Evolutionary conservation across 2,797 vertebrate species (phyloP).

Genomic region (Xiphorhynchus erythropygius): DNA sequence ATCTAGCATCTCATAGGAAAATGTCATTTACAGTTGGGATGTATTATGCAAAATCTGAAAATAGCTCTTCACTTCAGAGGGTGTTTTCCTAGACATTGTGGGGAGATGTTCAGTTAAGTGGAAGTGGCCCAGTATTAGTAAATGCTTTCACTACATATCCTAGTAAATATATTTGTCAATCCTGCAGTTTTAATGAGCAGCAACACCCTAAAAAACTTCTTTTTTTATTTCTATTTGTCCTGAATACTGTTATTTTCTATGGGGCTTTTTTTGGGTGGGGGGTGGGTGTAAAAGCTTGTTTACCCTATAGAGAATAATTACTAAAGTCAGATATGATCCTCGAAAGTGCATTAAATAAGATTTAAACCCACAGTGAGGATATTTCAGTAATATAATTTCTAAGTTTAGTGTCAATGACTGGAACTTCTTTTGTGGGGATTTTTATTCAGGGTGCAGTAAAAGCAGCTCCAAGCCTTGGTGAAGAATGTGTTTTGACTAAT

Average conservation of each 20-base stretch:
- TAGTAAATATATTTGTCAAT: neutral
- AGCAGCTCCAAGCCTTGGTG: neutral
- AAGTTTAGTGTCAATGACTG: neutral
- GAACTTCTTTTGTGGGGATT: neutral
- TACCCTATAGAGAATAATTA: neutral
- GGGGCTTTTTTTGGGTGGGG: neutral
- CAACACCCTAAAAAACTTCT: neutral
- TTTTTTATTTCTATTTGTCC: neutral
- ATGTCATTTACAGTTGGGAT: neutral
- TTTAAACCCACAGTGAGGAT: neutral
- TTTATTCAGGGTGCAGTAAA: constrained; percentile 3
- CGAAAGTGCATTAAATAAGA: neutral
- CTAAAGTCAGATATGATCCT: neutral
- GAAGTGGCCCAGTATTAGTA: neutral
- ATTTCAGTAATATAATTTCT: neutral
- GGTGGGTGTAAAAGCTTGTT: neutral
- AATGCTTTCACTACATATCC: neutral
- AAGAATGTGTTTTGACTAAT: constrained; percentile 34
- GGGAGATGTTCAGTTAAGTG: neutral
- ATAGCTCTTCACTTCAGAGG: neutral
- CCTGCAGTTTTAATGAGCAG: neutral
- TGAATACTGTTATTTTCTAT: neutral
- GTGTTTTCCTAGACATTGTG: neutral
- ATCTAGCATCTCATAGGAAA: neutral
- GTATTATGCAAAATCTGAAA: neutral